Conservation (phyloP, 2,113 vertebrate species). For the Chloebia gouldiae region DNA sequence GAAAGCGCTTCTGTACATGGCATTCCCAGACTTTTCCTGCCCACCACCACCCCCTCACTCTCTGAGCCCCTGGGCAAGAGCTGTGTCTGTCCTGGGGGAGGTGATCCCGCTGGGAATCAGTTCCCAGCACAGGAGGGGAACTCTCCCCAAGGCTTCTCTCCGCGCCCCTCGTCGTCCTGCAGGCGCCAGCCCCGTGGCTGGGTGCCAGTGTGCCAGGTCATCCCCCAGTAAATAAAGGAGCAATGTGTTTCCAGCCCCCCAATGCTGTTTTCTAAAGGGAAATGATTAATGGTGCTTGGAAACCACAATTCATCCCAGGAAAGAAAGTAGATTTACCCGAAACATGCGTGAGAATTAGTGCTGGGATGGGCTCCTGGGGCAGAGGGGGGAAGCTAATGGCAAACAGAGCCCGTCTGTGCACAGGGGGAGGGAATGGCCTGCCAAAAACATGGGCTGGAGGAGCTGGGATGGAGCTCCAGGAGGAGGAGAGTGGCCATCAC, state of each 20-base stretch:
- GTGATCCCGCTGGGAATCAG: neutral
- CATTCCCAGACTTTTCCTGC: neutral
- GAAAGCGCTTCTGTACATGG: neutral
- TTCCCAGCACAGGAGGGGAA: neutral
- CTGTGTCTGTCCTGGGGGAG: neutral
- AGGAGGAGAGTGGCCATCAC: neutral
- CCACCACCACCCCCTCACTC: neutral
- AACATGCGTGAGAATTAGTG: conserved; percentile 53
- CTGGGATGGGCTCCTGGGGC: conserved; percentile 14
- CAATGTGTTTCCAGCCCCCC: conserved; percentile 61
- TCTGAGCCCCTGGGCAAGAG: neutral
- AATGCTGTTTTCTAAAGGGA: conserved; percentile 50
- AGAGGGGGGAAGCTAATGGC: conserved; percentile 5
- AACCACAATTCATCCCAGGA: conserved; percentile 57
- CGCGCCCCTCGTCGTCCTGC: neutral
- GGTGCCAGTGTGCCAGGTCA: conserved; percentile 59
- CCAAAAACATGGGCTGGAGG: neutral
- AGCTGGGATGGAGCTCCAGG: neutral
- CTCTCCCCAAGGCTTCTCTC: neutral
- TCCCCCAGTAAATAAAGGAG: conserved; percentile 59
- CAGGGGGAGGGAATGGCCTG: neutral
- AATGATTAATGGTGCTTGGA: conserved; percentile 67
- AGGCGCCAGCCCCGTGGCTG: conserved; percentile 50
- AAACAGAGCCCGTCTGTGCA: conserved; percentile 30
- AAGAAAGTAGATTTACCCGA: conserved; percentile 56